Base-by-base conservation (phyloP, 2,797 vertebrate species). In the Gymnopithys bicolor region DNA sequence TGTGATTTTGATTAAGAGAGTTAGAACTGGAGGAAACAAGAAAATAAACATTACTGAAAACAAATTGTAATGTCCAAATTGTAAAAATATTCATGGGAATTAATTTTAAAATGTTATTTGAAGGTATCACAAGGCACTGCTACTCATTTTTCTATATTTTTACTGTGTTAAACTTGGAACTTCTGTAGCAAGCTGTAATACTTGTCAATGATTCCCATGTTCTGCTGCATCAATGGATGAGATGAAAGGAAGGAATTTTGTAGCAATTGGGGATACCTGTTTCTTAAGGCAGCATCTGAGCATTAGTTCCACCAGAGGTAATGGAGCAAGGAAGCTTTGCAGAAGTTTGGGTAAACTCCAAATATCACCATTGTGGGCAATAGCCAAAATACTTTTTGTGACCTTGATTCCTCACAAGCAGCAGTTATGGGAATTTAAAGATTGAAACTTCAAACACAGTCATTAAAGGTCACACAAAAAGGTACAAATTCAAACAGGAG, bases 251-350 rank as follows among this genome's bases (percentile, higher is more conserved):
- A 77, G 19, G 19, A 66, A 5, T 9, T 46, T 10, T 73, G 49
- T 27, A 33, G 58, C 51, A 53, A 23, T 69, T 19, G 19, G 19
- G 59, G 49, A 39, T 35, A 84, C 16, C 25, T 90, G 5, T 79
- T 90, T 79, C 45, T 27, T 63, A 73, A 82, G 35, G 69, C 19
- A 84, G 35, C 62, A 49, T 28, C 27, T 56, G 17, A 91, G 9
- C 48, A 81, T 95, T 95, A 88, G n/a, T 92, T 90, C 30, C 60
- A 68, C 17, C 53, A 82, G 59, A 67, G 84, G 30, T 55, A 92
- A 71, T n/a, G 30, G 41, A 81, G 33, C 33, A 62, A 76, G 22
- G 32, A 60, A 73, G 64, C 51, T 25, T 35, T 58, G 78, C 2
- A 66, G 58, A 87, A 87, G 18, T 55, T 69, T 76, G 76, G 5